Base-by-base conservation (phyloP, 2,888 invertebrate species). In the Dendrolimus pini region DNA sequence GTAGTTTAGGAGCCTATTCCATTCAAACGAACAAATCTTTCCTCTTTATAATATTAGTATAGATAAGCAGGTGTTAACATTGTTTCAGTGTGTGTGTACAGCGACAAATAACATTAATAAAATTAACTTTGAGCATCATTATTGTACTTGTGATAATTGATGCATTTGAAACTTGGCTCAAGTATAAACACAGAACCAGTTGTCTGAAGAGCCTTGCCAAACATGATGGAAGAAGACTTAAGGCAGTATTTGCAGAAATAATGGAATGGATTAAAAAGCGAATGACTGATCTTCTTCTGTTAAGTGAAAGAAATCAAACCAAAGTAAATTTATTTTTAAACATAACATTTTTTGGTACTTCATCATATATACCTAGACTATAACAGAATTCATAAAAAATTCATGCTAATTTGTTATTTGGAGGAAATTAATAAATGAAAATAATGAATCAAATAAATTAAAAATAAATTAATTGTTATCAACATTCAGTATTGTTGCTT, bases 121-220 rank as follows among this genome's bases (percentile, higher is more conserved):
- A 83, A 74, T 78, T 85, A 58, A 54, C 79, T 52, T 72, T 83
- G 61, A 76, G 75, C 62, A 62, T 79, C 59, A 72, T 68, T 58
- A 69, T 80, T 61, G 63, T 74, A 61, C 62, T 78, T 58, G 56
- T 85, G 54, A 67, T 64, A 60, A 68, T 82, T 67, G 89, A 90
- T 74, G 85, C 82, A 62, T 78, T 89, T 67, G 89, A 90, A 70
- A 65, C 77, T 58, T 90, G 89, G 89, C 70, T 90, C 47, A 87
- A 80, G 74, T 72, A 82, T 66, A 89, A 89, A 74, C 89, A 86
- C 63, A 85, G 89, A 68, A 87, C 80, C 58, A 68, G 77, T 60
- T 89, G 79, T 65, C 71, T 90, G 30, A 88, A 83, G 72, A 79
- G 72, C 62, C 63, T 89, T 61, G 75, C 79, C 8, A 65, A 61